phyloP scores from a whole-genome alignment of 2,888 invertebrate genomes.

The Ochropleura leucogaster region DNA sequence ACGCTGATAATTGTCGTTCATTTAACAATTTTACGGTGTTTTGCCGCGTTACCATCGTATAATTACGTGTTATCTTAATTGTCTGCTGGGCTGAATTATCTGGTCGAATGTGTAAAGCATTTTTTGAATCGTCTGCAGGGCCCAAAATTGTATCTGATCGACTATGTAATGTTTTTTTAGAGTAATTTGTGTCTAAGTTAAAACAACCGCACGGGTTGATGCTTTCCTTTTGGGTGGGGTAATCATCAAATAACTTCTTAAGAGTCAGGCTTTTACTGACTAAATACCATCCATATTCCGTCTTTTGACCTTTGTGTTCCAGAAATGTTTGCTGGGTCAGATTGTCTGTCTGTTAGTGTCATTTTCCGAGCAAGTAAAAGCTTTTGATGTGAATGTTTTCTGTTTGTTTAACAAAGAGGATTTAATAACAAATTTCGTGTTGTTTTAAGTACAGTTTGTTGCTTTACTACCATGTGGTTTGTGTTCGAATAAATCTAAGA shows the following conservation, averaged over 20 bases:
- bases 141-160: conserved; percentile 28
- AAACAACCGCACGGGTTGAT: not conserved
- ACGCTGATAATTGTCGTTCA: conserved; percentile 84
- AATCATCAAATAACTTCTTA: too few species aligned
- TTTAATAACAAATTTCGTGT: conserved; percentile 4
- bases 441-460: conserved; percentile 13
- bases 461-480: conserved; percentile 24
- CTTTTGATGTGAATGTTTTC: conserved; percentile 13
- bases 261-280: too few species aligned
- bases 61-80: conserved; percentile 66
- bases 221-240: too few species aligned
- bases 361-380: conserved; percentile 39
- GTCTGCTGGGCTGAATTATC: conserved; percentile 46
- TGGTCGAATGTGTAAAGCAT: conserved; percentile 32
- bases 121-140: conserved; percentile 51
- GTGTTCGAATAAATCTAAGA: conserved; percentile 13
- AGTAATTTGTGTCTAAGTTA: conserved; percentile 1
- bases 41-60: conserved; percentile 67
- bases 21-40: conserved; percentile 85
- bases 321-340: conserved; percentile 8
- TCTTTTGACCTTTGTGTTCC: too few species aligned
- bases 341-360: conserved; percentile 33
- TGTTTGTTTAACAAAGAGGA: conserved; percentile 14
- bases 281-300: too few species aligned
- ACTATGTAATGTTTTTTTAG: conserved; percentile 23